Evolutionary conservation across 2,113 vertebrate genomes (phyloP), one percentile per base, ranked within the genome.

Genomic region (Vidua macroura): DNA sequence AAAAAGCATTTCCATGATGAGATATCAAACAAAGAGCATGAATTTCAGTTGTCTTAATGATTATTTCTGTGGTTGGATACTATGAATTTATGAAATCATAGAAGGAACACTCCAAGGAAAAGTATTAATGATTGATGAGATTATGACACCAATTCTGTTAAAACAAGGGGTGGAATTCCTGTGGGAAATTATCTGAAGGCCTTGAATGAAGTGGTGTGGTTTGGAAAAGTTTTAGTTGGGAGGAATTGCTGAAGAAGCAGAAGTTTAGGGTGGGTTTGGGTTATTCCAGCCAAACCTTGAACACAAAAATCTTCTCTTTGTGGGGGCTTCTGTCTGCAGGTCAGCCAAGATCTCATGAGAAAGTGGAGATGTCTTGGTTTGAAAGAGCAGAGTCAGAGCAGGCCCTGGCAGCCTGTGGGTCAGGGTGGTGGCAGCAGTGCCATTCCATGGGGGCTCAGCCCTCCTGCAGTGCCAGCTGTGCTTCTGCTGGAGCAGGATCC

Each of bases 11-110:
- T 9, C 3, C 41, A 6, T 21, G 37, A 15, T 41, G 51, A 49
- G 33, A 5, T 10, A 7, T 3, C 21, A 3, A 3, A 12, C 31
- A 59, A 33, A 44, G 21, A 52, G 1, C 21, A 16, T 3, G 23
- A 17, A 17, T 81, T 73, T 56, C 22, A 5, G 28, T 55, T 2
- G 1, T 35, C 39, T 33, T 39, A 22, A 11, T n/a, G 55, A 5
- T 20, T 18, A 56, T 39, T 52, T 68, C 55, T 41, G 15, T 60
- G 31, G 31, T 49, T 43, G 33, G 33, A 5, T 25, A 7, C 5
- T 21, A 16, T 0, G 7, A 43, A 17, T 58, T 80, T 81, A 48
- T 69, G 27, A 43, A 81, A 69, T n/a, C 4, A 1, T 11, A 46
- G 23, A 33, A 78, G 46, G 28, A 80, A 6, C 8, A 16, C 8